These are phyloP conservation scores for Plectrocnemia conspersa DNA, from an alignment of 1,140 invertebrate genomes.

Conservation along the genomic window DNA sequence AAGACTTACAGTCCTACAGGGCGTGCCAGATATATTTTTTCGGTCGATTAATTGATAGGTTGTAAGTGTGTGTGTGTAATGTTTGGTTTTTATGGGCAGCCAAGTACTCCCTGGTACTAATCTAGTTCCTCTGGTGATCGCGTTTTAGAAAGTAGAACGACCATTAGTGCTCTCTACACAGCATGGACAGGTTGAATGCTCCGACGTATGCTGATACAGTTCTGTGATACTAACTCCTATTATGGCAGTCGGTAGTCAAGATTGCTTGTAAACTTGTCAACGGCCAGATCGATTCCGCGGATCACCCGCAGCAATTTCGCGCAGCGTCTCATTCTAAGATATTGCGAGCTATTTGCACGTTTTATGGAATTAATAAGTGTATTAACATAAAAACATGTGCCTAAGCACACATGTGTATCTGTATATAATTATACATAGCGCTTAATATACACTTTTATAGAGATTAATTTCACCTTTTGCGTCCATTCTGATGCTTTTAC, in stretches of 20 bases:
- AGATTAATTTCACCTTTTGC: too few relatives aligned
- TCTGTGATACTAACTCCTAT: slow-evolving; percentile 14
- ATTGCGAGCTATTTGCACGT: too few relatives aligned
- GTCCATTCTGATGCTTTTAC: too few relatives aligned
- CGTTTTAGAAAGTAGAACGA: slow-evolving; percentile 36
- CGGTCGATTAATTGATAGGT: neutral
- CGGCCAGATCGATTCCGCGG: too few relatives aligned
- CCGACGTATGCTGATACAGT: slow-evolving; percentile 13
- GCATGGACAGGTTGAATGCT: slow-evolving; percentile 21
- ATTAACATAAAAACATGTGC: too few relatives aligned
- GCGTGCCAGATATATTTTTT: neutral
- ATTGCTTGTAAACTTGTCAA: slow-evolving; percentile 12
- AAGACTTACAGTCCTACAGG: neutral
- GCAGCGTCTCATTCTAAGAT: too few relatives aligned
- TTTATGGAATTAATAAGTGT: too few relatives aligned
- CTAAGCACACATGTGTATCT: too few relatives aligned
- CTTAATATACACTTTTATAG: too few relatives aligned
- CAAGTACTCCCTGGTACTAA: slow-evolving; percentile 27
- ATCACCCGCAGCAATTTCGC: neutral
- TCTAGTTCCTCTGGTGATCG: slow-evolving; percentile 32
- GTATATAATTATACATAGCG: too few relatives aligned
- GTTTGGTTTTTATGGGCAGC: slow-evolving; percentile 24
- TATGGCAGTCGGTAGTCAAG: slow-evolving; percentile 5
- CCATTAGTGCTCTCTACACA: slow-evolving; percentile 20
- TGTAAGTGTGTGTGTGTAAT: neutral